phyloP scores from a whole-genome alignment of 2,888 invertebrate genomes.

The Rhyacophila evoluta region DNA sequence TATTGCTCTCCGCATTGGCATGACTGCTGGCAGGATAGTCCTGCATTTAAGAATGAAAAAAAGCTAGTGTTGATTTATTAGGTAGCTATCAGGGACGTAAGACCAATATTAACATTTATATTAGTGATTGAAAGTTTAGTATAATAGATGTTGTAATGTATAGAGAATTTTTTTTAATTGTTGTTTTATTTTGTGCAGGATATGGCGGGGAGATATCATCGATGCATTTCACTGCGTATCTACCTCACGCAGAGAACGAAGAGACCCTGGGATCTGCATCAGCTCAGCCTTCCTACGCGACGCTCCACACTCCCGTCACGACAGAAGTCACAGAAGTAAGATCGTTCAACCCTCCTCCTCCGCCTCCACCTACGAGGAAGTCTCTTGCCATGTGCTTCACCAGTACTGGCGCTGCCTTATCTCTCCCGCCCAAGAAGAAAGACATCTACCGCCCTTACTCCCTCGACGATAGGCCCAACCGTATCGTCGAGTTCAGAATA shows the following conservation, averaged over 20 bases:
- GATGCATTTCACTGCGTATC: constrained; percentile 82
- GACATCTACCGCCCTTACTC: constrained; percentile 93
- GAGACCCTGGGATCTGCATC: constrained; percentile 65
- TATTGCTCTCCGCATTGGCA: too few species aligned
- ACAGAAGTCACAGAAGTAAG: constrained; percentile 53
- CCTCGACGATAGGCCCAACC: constrained; percentile 75
- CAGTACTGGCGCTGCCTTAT: constrained; percentile 85
- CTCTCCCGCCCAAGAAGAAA: constrained; percentile 90
- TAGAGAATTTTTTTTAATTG: not conserved
- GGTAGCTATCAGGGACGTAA: too few species aligned
- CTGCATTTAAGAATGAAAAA: too few species aligned
- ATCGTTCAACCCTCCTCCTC: constrained; percentile 61
- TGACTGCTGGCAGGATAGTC: too few species aligned
- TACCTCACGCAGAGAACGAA: constrained; percentile 74
- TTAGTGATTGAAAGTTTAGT: too few species aligned
- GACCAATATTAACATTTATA: too few species aligned
- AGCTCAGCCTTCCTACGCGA: constrained; percentile 60
- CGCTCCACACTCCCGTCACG: constrained; percentile 60
- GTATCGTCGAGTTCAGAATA: constrained; percentile 69
- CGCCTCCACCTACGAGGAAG: constrained; percentile 74
- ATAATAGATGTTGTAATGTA: too few species aligned
- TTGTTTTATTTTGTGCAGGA: constrained; percentile 68
- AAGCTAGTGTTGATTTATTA: too few species aligned
- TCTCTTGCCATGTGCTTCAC: constrained; percentile 87
- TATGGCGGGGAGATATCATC: constrained; percentile 84